A percentile compares a stretch with the other conserved stretches of the same genome.
Evolutionary conservation across 1,140 invertebrate genomes (phyloP).

Genomic region (Drosophila carrolli): DNA sequence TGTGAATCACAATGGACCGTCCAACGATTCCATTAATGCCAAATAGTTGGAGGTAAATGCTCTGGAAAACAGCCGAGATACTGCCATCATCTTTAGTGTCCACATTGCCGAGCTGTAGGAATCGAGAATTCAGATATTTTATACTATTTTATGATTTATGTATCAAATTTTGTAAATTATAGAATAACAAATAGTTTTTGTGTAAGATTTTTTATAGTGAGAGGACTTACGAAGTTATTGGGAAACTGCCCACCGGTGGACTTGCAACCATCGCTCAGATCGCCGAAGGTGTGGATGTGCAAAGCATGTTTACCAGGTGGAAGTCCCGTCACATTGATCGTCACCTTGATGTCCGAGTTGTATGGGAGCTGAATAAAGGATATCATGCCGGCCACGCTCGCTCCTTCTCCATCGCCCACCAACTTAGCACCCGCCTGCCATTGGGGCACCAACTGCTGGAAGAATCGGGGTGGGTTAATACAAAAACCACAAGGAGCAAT

Average conservation of each 20-base stretch:
- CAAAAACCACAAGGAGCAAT: no score
- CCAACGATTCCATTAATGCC: conserved; percentile 83
- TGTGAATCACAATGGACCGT: conserved; percentile 79
- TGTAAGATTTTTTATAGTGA: no score
- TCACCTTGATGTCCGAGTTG: conserved; percentile 85
- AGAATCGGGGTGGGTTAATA: no score
- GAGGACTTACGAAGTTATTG: conserved; percentile 78
- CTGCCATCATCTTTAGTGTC: conserved; percentile 79
- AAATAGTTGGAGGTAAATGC: conserved; percentile 74
- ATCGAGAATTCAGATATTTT: no score
- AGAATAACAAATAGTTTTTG: no score
- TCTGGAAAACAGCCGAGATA: conserved; percentile 70
- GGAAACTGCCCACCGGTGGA: conserved; percentile 85
- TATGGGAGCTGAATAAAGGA: conserved; percentile 76
- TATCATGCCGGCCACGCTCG: conserved; percentile 61
- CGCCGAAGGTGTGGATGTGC: conserved; percentile 91
- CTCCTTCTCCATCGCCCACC: conserved; percentile 60
- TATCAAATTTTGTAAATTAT: no score
- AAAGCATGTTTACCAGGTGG: conserved; percentile 89
- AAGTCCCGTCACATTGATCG: conserved; percentile 87
- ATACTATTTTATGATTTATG: no score
- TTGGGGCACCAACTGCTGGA: conserved; percentile 52
- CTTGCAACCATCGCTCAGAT: conserved; percentile 87
- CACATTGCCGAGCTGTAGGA: conserved; percentile 73
- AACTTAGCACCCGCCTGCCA: conserved; percentile 75